Conservation (phyloP, 2,113 vertebrate genomes). For the Seriola aureovittata region DNA sequence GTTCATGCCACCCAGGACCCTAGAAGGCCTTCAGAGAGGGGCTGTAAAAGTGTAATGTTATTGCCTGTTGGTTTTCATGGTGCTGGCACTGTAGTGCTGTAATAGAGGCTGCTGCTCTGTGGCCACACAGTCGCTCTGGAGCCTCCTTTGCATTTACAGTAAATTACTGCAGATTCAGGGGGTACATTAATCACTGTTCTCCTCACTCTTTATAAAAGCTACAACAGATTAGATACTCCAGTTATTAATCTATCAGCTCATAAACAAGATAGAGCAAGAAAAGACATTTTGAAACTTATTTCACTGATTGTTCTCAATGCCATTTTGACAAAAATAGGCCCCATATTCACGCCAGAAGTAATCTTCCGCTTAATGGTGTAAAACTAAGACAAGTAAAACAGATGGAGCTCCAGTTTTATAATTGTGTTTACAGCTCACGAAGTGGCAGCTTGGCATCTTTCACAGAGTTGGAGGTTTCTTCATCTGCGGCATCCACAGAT, state of each 20-base stretch:
- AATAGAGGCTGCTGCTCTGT: slow-evolving; percentile 17
- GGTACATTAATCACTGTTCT: slow-evolving; percentile 1
- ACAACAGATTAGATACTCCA: slow-evolving; percentile 6
- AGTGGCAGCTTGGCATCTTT: slow-evolving; percentile 39
- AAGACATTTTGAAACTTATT: neutral
- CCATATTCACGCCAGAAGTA: slow-evolving; percentile 5
- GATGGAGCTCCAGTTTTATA: slow-evolving; percentile 46
- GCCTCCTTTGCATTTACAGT: slow-evolving; percentile 7
- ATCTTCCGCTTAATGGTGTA: slow-evolving; percentile 21
- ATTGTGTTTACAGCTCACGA: slow-evolving; percentile 41
- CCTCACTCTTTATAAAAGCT: slow-evolving; percentile 4
- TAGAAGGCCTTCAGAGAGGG: slow-evolving; percentile 12
- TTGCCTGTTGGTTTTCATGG: slow-evolving; percentile 35
- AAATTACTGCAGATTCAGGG: neutral
- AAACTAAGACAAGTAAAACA: slow-evolving; percentile 39
- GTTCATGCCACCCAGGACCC: slow-evolving; percentile 34
- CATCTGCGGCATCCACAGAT: slow-evolving; percentile 18
- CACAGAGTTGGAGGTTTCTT: neutral
- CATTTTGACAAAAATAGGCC: neutral
- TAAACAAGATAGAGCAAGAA: neutral
- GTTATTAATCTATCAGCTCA: neutral
- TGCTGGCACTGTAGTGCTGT: slow-evolving; percentile 3
- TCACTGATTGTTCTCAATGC: neutral
- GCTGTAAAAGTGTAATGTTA: slow-evolving; percentile 35
- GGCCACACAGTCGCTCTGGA: neutral